Base-by-base conservation (phyloP, 2,113 vertebrate genomes). In the Physeter macrocephalus region DNA sequence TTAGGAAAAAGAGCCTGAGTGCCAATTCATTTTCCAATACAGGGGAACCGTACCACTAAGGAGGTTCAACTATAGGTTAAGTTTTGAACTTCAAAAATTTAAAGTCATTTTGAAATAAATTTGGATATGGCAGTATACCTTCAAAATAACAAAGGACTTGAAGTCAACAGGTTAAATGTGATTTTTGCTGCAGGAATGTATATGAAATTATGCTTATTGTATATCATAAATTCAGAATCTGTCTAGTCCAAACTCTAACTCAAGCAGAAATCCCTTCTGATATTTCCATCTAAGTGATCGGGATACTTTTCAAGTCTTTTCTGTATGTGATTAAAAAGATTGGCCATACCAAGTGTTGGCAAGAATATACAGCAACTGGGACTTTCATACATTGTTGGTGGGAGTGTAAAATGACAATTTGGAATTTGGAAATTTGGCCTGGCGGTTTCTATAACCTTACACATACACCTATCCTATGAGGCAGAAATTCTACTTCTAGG, bases 361-460 rank as follows among this genome's bases (percentile, higher is more conserved):
- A 72, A 77, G 41, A 90, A 59, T 57, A 31, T 36, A 29, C 1
- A 95, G 52, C 54, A 43, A 36, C 43, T n/a, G 69, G 61, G 61
- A 64, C 12, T 85, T 90, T 71, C 54, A 62, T 72, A 61, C 43
- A 82, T 46, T 54, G 36, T 39, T 74, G 59, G 77, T 43, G 27
- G 17, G 71, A 77, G 71, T 82, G 8, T 66, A 87, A 92, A 90
- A 67, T n/a, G 64, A 72, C 34, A 54, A 84, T 62, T 36, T 85
- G 39, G 54, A 96, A 89, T 92, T 80, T 80, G 90, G 83, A 93
- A 83, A 87, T 78, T 94, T 82, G 43, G 75, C 69, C 71, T 96
- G 71, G 77, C 77, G 77, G 59, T 93, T 95, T 95, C 49, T 94
- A 43, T 81, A 88, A 92, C 29, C 71, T 95, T 95, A 95, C 95